Evolutionary conservation across 2,113 vertebrate genomes (phyloP).

Genomic region (Lynx canadensis): DNA sequence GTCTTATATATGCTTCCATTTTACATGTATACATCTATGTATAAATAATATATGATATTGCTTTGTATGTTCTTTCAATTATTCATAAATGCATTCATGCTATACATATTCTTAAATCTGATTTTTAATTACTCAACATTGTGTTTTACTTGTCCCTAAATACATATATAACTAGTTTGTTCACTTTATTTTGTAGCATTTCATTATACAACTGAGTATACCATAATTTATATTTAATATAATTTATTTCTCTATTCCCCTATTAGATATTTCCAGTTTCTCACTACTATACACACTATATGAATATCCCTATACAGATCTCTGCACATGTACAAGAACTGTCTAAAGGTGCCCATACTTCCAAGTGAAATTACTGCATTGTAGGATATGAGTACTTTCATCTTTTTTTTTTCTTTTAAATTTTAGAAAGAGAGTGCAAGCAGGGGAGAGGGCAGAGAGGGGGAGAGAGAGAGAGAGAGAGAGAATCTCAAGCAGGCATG

Average conservation of each 20-base stretch:
- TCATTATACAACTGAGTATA: background rate
- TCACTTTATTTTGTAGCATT: constrained; percentile 35
- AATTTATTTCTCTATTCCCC: background rate
- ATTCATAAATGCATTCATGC: background rate
- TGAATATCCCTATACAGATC: background rate
- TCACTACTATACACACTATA: background rate
- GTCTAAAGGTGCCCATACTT: background rate
- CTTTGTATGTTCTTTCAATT: constrained; percentile 12
- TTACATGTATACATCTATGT: background rate
- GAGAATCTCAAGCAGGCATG: no score
- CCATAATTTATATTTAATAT: background rate
- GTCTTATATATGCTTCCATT: background rate
- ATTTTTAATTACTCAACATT: constrained; percentile 1
- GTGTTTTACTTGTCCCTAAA: background rate
- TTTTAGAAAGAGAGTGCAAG: no score
- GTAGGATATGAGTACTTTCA: background rate
- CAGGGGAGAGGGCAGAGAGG: no score
- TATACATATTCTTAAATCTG: constrained; percentile 8
- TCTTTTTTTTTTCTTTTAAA: background rate
- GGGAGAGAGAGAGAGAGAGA: no score
- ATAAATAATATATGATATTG: background rate
- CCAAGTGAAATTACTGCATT: background rate
- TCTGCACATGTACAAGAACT: background rate
- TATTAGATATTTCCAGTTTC: constrained; percentile 6
- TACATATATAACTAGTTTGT: background rate